A percentile compares a stretch with the other conserved stretches of the same genome.
phyloP scores from a whole-genome alignment of 2,888 invertebrate species.

The Pseudococcus viburni region DNA sequence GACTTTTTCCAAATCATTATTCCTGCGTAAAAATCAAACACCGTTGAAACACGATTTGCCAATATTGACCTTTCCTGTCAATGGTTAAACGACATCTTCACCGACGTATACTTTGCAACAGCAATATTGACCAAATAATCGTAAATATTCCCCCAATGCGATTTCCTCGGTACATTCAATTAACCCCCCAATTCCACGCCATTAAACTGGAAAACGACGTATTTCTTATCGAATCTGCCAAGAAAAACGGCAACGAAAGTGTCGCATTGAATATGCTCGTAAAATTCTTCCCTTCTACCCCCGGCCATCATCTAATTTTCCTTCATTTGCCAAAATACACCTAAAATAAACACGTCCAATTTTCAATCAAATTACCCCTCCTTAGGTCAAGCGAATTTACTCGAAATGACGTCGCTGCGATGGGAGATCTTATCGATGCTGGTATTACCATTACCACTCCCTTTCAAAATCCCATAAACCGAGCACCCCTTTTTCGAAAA shows the following conservation, averaged over 20 bases:
- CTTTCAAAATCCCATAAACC: neutral
- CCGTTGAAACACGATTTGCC: no score
- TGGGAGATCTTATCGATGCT: constrained; percentile 4
- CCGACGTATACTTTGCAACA: no score
- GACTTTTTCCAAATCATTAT: no score
- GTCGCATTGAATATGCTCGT: neutral
- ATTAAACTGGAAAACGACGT: constrained; percentile 8
- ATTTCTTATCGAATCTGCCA: neutral
- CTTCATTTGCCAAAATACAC: constrained; percentile 6
- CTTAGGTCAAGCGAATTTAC: neutral
- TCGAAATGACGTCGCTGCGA: neutral
- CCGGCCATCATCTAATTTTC: neutral
- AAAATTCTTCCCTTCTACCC: neutral
- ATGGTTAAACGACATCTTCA: neutral
- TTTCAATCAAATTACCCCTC: constrained; percentile 22
- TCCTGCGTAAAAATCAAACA: no score
- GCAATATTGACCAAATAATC: neutral
- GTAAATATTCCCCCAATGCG: neutral
- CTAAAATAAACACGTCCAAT: neutral
- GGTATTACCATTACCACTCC: neutral
- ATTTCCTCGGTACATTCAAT: neutral
- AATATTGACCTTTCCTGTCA: no score
- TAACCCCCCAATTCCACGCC: neutral
- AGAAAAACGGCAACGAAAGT: neutral
- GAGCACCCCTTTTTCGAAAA: constrained; percentile 10